phyloP scores from a whole-genome alignment of 2,113 vertebrate genomes.

The Tragelaphus imberbis region DNA sequence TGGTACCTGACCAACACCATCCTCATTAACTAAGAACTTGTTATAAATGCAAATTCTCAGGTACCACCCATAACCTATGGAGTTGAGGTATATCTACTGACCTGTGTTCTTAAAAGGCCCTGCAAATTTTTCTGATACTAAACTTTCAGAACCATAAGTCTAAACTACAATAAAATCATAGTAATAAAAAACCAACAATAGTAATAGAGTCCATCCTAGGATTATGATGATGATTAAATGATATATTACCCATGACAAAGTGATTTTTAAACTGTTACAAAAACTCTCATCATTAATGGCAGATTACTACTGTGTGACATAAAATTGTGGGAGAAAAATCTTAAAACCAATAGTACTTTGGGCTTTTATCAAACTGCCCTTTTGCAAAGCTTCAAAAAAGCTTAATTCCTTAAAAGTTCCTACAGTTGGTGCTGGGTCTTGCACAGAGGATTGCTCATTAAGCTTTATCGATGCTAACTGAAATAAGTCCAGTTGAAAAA shows the following conservation, averaged over 20 bases:
- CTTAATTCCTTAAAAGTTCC: background rate
- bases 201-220: background rate
- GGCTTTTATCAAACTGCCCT: background rate
- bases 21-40: background rate
- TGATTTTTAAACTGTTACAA: background rate
- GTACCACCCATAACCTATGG: too few relatives aligned
- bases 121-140: background rate
- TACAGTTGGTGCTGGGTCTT: background rate
- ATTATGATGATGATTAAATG: background rate
- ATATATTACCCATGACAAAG: background rate
- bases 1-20: background rate
- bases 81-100: background rate
- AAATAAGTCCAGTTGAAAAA: too few relatives aligned
- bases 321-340: background rate
- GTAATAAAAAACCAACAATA: background rate
- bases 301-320: background rate
- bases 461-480: too few relatives aligned
- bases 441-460: too few relatives aligned
- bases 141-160: background rate
- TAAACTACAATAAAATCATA: background rate
- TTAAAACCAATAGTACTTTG: background rate
- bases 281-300: background rate
- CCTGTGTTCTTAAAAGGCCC: background rate
- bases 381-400: background rate
- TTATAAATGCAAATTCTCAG: background rate